Percentiles rank a stretch among this genome's conserved stretches.
Conservation (phyloP, 2,113 vertebrate genomes). For the Syrmaticus mikado region DNA sequence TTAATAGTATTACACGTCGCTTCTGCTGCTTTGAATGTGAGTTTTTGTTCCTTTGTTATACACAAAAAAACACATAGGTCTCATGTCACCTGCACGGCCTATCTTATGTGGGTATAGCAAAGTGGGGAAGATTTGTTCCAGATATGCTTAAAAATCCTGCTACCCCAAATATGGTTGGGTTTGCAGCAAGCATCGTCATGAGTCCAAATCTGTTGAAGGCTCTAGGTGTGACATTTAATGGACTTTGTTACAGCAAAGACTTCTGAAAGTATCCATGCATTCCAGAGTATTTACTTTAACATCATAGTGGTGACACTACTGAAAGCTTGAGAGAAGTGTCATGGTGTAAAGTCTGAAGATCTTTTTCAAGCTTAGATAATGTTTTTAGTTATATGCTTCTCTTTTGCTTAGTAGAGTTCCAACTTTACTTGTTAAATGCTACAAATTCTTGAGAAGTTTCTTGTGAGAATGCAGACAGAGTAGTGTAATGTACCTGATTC, state of each 20-base stretch:
- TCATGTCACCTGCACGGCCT: not conserved
- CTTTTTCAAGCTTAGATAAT: not conserved
- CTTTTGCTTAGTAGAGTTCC: not conserved
- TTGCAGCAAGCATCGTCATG: not conserved
- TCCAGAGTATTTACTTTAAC: not conserved
- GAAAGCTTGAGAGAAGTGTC: not conserved
- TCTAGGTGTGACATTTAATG: not conserved
- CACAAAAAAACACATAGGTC: not conserved
- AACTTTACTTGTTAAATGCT: not conserved
- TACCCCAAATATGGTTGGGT: not conserved
- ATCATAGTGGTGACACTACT: not conserved
- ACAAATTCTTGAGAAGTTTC: not conserved
- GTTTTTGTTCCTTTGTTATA: not conserved
- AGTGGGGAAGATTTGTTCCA: not conserved
- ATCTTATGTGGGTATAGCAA: accelerated
- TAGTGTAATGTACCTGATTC: not conserved
- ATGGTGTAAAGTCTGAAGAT: not conserved
- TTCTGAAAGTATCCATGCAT: not conserved
- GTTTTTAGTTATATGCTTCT: not conserved
- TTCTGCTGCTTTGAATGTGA: not conserved
- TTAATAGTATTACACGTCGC: not conserved
- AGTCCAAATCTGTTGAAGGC: not conserved
- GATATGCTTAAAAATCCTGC: not conserved
- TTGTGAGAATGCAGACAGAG: not conserved
- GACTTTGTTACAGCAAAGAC: not conserved